Percentiles rank a stretch among this genome's conserved stretches.
These are phyloP conservation scores for Cydia fagiglandana DNA, from an alignment of 1,140 invertebrate genomes.

Conservation along the genomic window DNA sequence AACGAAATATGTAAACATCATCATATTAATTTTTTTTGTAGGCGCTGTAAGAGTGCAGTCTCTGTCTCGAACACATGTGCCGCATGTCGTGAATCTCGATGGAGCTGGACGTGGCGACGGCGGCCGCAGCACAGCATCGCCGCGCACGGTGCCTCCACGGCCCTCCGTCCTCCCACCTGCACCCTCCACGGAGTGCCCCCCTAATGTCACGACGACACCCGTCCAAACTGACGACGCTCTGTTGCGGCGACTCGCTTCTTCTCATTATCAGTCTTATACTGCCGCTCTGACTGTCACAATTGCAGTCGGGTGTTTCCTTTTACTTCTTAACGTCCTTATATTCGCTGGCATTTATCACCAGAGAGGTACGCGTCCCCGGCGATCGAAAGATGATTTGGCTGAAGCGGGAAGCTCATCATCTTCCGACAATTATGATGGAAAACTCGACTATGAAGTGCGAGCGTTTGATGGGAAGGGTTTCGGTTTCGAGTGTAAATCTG, in stretches of 20 bases:
- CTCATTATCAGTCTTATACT: constrained; percentile 92
- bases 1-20: constrained; percentile 26
- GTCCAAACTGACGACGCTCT: constrained; percentile 82
- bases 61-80: constrained; percentile 81
- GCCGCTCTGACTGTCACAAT: constrained; percentile 95
- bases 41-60: constrained; percentile 86
- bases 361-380: constrained; percentile 83
- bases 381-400: constrained; percentile 86
- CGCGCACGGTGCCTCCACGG: constrained; percentile 63
- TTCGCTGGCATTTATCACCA: constrained; percentile 97
- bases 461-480: constrained; percentile 81
- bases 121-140: constrained; percentile 69
- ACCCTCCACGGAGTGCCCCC: constrained; percentile 84
- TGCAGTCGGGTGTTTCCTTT: constrained; percentile 92
- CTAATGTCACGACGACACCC: constrained; percentile 80
- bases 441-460: constrained; percentile 81
- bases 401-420: constrained; percentile 85
- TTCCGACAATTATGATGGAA: constrained; percentile 80
- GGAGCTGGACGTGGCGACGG: constrained; percentile 59
- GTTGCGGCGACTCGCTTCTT: constrained; percentile 86
- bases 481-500: constrained; percentile 79
- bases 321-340: constrained; percentile 95
- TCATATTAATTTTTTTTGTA: constrained; percentile 50
- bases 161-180: constrained; percentile 56
- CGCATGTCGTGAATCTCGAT: constrained; percentile 74